A percentile compares a stretch with the other conserved stretches of the same genome.
Evolutionary conservation across 1,140 invertebrate genomes (phyloP).

Genomic region (Chrysopa pallens): DNA sequence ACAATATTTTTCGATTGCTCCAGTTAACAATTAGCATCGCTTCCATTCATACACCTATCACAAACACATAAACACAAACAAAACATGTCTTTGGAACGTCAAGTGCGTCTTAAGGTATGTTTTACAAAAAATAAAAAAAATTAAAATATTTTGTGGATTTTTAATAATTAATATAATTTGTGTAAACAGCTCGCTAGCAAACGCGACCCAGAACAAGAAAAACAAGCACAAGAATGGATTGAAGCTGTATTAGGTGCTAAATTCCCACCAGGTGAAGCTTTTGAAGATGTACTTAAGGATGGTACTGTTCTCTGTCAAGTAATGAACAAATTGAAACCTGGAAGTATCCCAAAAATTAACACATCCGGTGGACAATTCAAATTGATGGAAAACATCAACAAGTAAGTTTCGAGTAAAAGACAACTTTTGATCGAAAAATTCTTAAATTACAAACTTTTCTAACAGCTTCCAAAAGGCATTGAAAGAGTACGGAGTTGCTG

Average conservation of each 20-base stretch:
- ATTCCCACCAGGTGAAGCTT: slow-evolving; percentile 54
- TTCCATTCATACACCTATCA: slow-evolving; percentile 1
- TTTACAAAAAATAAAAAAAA: background rate
- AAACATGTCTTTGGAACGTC: slow-evolving; percentile 60
- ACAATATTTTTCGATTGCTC: background rate
- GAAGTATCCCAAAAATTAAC: slow-evolving; percentile 71
- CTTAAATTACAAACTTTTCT: slow-evolving; percentile 8
- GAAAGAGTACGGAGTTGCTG: slow-evolving; percentile 73
- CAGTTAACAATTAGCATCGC: slow-evolving; percentile 8
- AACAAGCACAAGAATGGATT: slow-evolving; percentile 81
- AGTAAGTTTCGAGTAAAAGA: too few species aligned
- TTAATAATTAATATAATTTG: background rate
- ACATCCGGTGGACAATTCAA: slow-evolving; percentile 79
- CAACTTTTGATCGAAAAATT: too few species aligned
- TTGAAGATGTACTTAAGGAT: slow-evolving; percentile 71
- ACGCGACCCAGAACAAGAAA: slow-evolving; percentile 73
- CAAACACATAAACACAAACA: slow-evolving; percentile 3
- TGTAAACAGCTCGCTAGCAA: slow-evolving; percentile 62
- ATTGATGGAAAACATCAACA: slow-evolving; percentile 91
- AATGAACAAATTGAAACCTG: slow-evolving; percentile 76
- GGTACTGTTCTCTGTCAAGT: slow-evolving; percentile 77
- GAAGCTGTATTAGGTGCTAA: slow-evolving; percentile 69
- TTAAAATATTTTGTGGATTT: background rate
- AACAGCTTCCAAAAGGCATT: slow-evolving; percentile 80
- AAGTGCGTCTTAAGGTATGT: slow-evolving; percentile 58